Percentiles rank a stretch among this genome's conserved stretches.
phyloP scores from a whole-genome alignment of 2,888 invertebrate genomes.

The Flexamia atlantica region DNA sequence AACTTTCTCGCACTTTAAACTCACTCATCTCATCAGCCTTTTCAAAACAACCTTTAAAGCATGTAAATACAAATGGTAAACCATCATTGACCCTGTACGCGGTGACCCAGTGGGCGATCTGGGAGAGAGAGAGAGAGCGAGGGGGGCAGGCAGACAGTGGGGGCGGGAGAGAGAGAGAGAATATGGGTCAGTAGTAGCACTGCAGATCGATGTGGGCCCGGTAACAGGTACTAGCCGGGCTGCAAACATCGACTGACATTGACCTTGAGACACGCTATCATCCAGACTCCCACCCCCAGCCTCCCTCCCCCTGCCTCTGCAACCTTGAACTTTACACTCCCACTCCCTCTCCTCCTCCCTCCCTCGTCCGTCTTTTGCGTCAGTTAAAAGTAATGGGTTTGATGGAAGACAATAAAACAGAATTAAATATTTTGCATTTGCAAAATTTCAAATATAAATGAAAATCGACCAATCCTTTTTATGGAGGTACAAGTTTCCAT shows the following conservation, averaged over 20 bases:
- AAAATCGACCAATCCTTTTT: too few species aligned
- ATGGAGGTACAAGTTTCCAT: too few species aligned
- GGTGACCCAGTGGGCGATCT: conserved; percentile 22
- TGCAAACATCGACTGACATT: conserved; percentile 57
- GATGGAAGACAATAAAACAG: too few species aligned
- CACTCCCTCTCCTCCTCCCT: neutral
- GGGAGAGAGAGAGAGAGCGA: conserved; percentile 16
- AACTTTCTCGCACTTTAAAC: too few species aligned
- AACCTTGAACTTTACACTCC: conserved; percentile 16
- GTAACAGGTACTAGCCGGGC: conserved; percentile 58
- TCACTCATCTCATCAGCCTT: too few species aligned
- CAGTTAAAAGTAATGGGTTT: too few species aligned
- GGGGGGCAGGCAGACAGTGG: neutral
- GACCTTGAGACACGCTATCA: conserved; percentile 55
- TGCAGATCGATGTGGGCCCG: conserved; percentile 57
- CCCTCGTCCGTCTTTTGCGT: too few species aligned
- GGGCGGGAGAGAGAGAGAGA: conserved; percentile 56
- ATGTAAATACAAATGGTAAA: too few species aligned
- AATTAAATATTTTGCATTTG: too few species aligned
- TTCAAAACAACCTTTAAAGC: too few species aligned
- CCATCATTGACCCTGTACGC: conserved; percentile 10
- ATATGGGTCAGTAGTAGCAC: conserved; percentile 62
- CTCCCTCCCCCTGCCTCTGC: neutral
- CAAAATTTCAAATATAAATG: too few species aligned
- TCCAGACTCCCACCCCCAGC: neutral